Evolutionary conservation across 2,797 vertebrate genomes (phyloP).

Genomic region (Microchirus variegatus): DNA sequence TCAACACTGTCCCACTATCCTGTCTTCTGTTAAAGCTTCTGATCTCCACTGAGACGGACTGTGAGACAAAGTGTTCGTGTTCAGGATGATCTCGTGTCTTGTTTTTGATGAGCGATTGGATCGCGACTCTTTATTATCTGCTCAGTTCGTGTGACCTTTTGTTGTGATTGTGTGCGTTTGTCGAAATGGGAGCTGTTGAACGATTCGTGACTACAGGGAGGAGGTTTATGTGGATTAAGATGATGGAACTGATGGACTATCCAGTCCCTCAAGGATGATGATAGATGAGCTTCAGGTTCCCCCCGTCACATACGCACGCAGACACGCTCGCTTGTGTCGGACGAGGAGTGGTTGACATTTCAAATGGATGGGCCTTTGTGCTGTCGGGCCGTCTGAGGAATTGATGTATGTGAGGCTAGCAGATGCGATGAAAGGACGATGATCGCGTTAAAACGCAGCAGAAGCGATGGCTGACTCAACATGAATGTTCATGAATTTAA

Average conservation of each 20-base stretch:
- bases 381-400: constrained; percentile 13
- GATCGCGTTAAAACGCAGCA: neutral
- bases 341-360: constrained; percentile 50
- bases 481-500: no score
- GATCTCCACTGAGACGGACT: neutral
- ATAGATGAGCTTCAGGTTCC: constrained; percentile 57
- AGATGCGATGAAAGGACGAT: constrained; percentile 13
- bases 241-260: constrained; percentile 47
- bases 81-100: constrained; percentile 18
- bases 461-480: no score
- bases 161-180: constrained; percentile 4
- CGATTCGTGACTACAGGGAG: constrained; percentile 4
- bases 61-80: neutral
- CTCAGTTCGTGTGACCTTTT: constrained; percentile 7
- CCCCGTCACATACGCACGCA: constrained; percentile 11
- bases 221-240: constrained; percentile 35
- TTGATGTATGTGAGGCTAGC: constrained; percentile 8
- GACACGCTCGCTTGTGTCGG: constrained; percentile 14
- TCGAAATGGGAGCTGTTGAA: constrained; percentile 4
- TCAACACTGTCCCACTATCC: constrained; percentile 23
- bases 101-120: constrained; percentile 46
- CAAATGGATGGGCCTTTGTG: constrained; percentile 61
- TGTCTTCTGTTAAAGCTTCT: constrained; percentile 9
- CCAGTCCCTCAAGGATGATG: constrained; percentile 23
- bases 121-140: constrained; percentile 43